Conservation (phyloP, 2,797 vertebrate species). For the Lacerta viridis region DNA sequence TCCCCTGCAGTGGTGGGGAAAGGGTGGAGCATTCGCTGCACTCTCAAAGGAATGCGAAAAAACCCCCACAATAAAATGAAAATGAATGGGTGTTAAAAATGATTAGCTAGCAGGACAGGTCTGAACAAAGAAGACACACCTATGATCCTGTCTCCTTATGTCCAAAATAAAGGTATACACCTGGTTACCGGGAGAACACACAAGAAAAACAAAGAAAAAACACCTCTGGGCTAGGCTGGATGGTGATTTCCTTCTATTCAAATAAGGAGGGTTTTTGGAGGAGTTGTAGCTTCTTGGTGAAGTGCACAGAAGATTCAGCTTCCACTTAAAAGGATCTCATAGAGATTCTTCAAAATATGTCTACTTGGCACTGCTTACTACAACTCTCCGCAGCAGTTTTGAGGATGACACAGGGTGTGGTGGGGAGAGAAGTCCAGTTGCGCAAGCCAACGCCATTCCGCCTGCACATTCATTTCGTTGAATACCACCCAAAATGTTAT, state of each 20-base stretch:
- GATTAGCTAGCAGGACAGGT: slow-evolving; percentile 72
- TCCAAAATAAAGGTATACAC: slow-evolving; percentile 61
- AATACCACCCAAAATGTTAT: too few relatives aligned
- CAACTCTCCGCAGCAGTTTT: too few relatives aligned
- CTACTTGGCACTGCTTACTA: not conserved
- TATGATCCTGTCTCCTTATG: slow-evolving; percentile 54
- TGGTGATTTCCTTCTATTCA: not conserved
- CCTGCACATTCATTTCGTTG: too few relatives aligned
- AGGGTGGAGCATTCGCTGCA: slow-evolving; percentile 25
- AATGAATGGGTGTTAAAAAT: slow-evolving; percentile 67
- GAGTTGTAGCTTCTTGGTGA: not conserved
- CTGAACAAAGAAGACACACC: slow-evolving; percentile 69
- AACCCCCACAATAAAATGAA: slow-evolving; percentile 17
- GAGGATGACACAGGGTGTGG: too few relatives aligned
- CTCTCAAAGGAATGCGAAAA: slow-evolving; percentile 26
- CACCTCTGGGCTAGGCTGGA: not conserved
- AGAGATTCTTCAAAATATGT: not conserved
- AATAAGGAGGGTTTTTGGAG: not conserved
- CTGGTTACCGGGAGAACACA: slow-evolving; percentile 53
- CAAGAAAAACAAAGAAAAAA: not conserved
- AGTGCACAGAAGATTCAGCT: not conserved
- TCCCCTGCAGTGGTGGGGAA: not conserved
- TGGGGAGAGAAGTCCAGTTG: too few relatives aligned
- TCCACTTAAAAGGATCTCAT: not conserved
- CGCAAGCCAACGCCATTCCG: too few relatives aligned